Conservation (phyloP, 1,140 invertebrate species). For the Oryzaephilus surinamensis region DNA sequence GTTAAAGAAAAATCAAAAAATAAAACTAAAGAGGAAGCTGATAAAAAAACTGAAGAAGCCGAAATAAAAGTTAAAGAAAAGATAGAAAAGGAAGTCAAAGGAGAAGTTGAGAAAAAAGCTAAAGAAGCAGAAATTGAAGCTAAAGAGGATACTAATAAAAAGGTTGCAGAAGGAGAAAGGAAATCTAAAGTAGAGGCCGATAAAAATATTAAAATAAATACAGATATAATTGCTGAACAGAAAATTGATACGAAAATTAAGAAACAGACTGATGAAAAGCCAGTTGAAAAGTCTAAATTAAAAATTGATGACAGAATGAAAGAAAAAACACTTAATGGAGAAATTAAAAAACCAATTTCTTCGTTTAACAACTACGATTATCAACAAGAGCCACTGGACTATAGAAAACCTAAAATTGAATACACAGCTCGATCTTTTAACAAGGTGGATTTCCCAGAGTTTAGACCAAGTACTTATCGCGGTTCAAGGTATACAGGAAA, state of each 20-base stretch:
- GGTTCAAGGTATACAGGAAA: conserved; percentile 29
- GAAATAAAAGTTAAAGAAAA: conserved; percentile 25
- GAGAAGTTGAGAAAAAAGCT: conserved; percentile 29
- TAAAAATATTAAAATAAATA: conserved; percentile 14
- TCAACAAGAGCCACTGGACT: conserved; percentile 5
- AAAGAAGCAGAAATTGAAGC: conserved; percentile 18
- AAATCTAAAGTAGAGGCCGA: conserved; percentile 15
- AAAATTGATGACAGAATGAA: conserved; percentile 32
- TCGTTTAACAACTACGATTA: neutral
- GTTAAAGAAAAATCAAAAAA: conserved; percentile 34
- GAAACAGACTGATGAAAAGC: conserved; percentile 13
- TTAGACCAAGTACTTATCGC: conserved; percentile 20
- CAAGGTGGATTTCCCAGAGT: conserved; percentile 14
- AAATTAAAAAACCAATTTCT: neutral
- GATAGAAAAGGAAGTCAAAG: conserved; percentile 28
- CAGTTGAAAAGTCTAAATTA: conserved; percentile 18
- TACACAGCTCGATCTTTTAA: conserved; percentile 8
- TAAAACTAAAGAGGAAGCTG: conserved; percentile 27
- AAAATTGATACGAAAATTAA: conserved; percentile 14
- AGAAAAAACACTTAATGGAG: conserved; percentile 7
- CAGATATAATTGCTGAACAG: conserved; percentile 17
- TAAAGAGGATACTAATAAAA: conserved; percentile 19
- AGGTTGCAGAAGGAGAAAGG: conserved; percentile 16
- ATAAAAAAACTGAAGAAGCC: conserved; percentile 18
- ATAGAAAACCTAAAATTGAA: conserved; percentile 7